Base-by-base conservation (phyloP, 2,797 vertebrate genomes). In the Fistularia tabacaria region DNA sequence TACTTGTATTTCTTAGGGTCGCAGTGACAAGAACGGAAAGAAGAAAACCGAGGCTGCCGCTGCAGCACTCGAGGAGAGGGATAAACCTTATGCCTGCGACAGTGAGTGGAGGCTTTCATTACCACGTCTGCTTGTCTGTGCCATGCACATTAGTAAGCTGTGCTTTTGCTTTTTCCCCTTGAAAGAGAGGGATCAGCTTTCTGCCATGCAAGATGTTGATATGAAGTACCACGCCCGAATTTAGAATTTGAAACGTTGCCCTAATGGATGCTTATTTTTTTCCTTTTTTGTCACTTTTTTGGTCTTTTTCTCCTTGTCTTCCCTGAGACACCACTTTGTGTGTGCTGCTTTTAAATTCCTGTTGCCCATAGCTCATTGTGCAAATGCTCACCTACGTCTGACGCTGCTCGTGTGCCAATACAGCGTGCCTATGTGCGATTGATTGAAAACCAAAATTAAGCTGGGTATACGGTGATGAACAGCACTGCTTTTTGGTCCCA, bases 31-130 rank as follows among this genome's bases (percentile, higher is more conserved):
- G 52, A 93, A 95, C 1, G 93, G 94, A 43, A 93, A 95, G 58
- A 98, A 98, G 87, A 99, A 98, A 71, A 66, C 93, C 44, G 97
- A 98, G 9, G 94, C 95, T 0, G 92, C 91, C 0, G 92, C 91
- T 0, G 91, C 95, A 0, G 92, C 96, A 0, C 65, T 97, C 68
- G 96, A 99, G 83, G 96, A 98, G 58, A 74, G 95, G 55, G 97
- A 99, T 78, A 98, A 98, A 54, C 97, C 97, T 0, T 98, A 98
- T 41, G 95, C 97, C 47, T 99, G 96, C 52, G 97, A 99, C 90
- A 99, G 97, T 98, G 87, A 96, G 96, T 94, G 67, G 7, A 55
- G 39, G 14, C 45, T 52, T 59, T 14, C 13, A 48, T 53, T 61
- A 45, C 46, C 46, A 37, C 5, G 1, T 45, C 11, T 7, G 12